Percentiles rank a stretch among this genome's conserved stretches.
Evolutionary conservation across 2,888 invertebrate genomes (phyloP).

Genomic region (Latheticus oryzae): DNA sequence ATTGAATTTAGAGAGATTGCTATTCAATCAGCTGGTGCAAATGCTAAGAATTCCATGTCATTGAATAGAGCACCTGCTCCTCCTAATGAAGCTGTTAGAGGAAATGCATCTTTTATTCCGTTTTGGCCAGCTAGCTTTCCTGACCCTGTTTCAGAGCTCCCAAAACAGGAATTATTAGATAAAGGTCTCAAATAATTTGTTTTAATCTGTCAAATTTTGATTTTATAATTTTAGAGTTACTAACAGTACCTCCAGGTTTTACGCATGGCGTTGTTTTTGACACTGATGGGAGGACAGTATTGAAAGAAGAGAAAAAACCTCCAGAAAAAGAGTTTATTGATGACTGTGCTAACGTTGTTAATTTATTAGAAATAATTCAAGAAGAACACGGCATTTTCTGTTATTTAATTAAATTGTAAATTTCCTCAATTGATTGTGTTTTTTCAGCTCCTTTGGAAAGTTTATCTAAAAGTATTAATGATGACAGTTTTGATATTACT

Average conservation of each 20-base stretch:
- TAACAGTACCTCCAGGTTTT: conserved; percentile 76
- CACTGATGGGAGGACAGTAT: conserved; percentile 69
- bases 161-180: conserved; percentile 56
- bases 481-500: conserved; percentile 15
- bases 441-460: conserved; percentile 7
- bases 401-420: conserved; percentile 49
- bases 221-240: conserved; percentile 52
- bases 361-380: conserved; percentile 73
- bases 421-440: background rate
- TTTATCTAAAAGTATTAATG: background rate
- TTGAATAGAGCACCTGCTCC: conserved; percentile 83
- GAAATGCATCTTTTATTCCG: conserved; percentile 83
- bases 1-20: conserved; percentile 74
- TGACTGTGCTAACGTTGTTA: conserved; percentile 64
- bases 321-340: conserved; percentile 33
- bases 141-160: conserved; percentile 67
- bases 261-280: conserved; percentile 70
- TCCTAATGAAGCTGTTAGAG: conserved; percentile 76
- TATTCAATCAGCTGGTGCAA: conserved; percentile 72
- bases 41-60: conserved; percentile 81
- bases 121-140: conserved; percentile 90
- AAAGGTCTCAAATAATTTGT: conserved; percentile 33
- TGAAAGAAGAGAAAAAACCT: conserved; percentile 28
- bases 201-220: too few species aligned
- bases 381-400: conserved; percentile 72